Evolutionary conservation across 2,888 invertebrate genomes (phyloP).

Genomic region (Molorchus minor): DNA sequence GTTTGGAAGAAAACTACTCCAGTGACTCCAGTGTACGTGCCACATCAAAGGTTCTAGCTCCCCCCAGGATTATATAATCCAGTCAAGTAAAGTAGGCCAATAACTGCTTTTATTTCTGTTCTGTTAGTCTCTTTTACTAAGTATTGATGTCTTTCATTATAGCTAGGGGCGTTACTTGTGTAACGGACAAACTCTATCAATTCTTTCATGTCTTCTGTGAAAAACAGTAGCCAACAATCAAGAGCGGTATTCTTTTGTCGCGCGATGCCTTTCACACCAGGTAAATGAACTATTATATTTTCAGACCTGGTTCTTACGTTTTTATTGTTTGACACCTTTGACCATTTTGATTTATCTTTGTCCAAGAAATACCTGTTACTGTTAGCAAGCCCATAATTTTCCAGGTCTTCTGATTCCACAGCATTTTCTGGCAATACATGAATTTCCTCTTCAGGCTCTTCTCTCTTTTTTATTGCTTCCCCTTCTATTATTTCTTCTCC

Average conservation of each 20-base stretch:
- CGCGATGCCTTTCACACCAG: slow-evolving; percentile 20
- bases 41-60: too few relatives aligned
- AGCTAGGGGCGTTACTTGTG: slow-evolving; percentile 19
- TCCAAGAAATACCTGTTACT: slow-evolving; percentile 17
- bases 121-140: slow-evolving; percentile 16
- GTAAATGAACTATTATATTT: slow-evolving; percentile 21
- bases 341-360: slow-evolving; percentile 17
- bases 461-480: background rate
- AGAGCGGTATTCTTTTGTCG: slow-evolving; percentile 11
- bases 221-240: slow-evolving; percentile 27
- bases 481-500: background rate
- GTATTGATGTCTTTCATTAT: slow-evolving; percentile 13
- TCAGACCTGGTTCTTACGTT: slow-evolving; percentile 20
- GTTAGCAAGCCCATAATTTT: background rate
- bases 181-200: slow-evolving; percentile 21
- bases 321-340: background rate
- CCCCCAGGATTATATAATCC: too few relatives aligned
- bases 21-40: slow-evolving; percentile 2
- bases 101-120: slow-evolving; percentile 22
- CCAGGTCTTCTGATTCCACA: background rate
- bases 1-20: too few relatives aligned
- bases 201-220: slow-evolving; percentile 15
- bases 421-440: background rate
- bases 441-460: background rate
- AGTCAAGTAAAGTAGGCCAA: slow-evolving; percentile 24